Base-by-base conservation (phyloP, 2,888 invertebrate genomes). In the Dastarcus helophoroides region DNA sequence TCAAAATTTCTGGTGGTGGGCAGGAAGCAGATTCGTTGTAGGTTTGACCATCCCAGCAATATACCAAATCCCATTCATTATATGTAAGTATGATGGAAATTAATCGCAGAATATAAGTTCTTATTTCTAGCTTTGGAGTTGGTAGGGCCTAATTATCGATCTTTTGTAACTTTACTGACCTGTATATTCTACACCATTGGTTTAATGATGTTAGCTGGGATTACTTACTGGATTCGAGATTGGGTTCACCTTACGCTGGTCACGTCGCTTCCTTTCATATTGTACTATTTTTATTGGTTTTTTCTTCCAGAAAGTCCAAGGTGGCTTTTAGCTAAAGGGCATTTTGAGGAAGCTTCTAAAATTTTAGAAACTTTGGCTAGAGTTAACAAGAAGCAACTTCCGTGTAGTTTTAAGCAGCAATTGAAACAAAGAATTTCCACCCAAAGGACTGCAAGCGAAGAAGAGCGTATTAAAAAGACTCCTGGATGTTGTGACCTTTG, bases 1-100 rank as follows among this genome's bases (percentile, higher is more conserved):
- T 14, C 71, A 71, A 24, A 71, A 78, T 50, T 89, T 83, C 56
- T 82, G 82, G 79, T 71, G 73, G 40, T 91, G 91, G 86, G 76
- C 83, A 2, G 63, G 73, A 2, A 83, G 84, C 47, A 69, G 91
- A 39, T 66, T 79, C 10, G 67, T 88, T 26, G 89, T 90, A n/a
- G 93, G 93, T 3, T 62, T 89, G 4, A 88, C 90, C 0, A 84
- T 91, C 48, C 90, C 91, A 3, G 90, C 90, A 1, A 78, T 91
- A 22, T 90, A 91, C 60, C 89, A 90, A 64, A 90, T 91, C 59
- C 91, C 93, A 1, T 90, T 90, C 56, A 90, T 91, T 36, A 89
- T 93, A 51, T 85, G 91, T 91, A 64, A 73, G 79, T 69, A 51
- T 12, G n/a, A 17, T 17, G 6, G 19, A 6, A 6, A 6, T 7